phyloP scores from a whole-genome alignment of 2,113 vertebrate species.

The Oceanites oceanicus region DNA sequence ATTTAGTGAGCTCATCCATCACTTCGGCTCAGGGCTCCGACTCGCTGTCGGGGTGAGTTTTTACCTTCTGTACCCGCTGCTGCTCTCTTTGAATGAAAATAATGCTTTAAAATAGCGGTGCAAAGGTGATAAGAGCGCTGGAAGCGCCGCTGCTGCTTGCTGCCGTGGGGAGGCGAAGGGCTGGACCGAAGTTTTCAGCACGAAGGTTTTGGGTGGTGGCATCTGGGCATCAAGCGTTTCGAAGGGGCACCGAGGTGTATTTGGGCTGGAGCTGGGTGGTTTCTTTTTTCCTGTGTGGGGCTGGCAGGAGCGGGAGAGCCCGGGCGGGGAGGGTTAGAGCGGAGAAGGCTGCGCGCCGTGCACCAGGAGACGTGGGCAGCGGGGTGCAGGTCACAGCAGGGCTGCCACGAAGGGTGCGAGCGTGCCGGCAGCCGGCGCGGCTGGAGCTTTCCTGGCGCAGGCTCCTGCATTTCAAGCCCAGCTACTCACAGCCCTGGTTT shows the following conservation, averaged over 20 bases:
- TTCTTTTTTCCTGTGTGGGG: background rate
- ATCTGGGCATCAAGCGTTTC: background rate
- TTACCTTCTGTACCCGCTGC: background rate
- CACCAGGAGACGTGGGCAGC: background rate
- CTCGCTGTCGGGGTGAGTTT: background rate
- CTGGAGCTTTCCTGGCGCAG: background rate
- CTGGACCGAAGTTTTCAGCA: background rate
- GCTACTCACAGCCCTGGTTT: background rate
- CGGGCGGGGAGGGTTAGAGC: background rate
- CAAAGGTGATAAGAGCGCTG: accelerated
- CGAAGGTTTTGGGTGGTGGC: background rate
- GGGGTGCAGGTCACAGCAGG: background rate
- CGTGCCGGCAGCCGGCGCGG: accelerated
- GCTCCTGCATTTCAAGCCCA: background rate
- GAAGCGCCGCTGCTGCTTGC: background rate
- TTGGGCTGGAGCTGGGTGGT: background rate
- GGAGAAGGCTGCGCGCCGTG: background rate
- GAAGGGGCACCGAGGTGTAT: background rate
- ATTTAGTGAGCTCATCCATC: slow-evolving; percentile 25
- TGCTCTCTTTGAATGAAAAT: background rate
- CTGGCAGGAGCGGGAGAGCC: background rate
- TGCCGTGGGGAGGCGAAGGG: background rate
- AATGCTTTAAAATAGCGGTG: background rate
- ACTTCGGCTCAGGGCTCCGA: background rate
- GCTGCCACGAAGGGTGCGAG: background rate